These are phyloP conservation scores for Fratercula arctica DNA, from an alignment of 2,797 vertebrate genomes.

Conservation along the genomic window DNA sequence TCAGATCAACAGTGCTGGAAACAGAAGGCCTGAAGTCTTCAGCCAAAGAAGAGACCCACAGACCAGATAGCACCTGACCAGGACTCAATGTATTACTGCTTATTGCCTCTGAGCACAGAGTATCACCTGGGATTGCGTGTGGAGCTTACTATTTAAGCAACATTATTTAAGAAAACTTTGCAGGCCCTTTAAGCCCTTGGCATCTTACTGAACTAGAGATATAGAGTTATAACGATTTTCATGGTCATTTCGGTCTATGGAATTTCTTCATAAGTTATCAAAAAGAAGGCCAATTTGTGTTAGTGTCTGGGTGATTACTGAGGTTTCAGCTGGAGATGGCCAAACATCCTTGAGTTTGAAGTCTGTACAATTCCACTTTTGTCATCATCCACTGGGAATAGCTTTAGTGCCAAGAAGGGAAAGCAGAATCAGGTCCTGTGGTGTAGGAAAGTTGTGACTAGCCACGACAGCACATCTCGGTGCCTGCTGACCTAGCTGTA, in stretches of 20 bases:
- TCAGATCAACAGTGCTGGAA: neutral
- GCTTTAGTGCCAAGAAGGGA: neutral
- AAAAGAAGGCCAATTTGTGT: neutral
- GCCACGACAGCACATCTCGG: rapidly evolving
- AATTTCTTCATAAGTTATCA: neutral
- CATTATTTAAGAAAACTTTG: neutral
- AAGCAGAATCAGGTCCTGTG: neutral
- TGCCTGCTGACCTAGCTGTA: neutral
- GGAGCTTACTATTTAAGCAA: neutral
- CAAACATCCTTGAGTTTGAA: neutral
- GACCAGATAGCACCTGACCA: neutral
- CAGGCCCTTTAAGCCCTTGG: neutral
- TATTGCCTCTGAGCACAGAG: neutral
- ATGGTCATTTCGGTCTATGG: neutral
- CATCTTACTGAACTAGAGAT: neutral
- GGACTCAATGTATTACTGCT: neutral
- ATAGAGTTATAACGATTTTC: neutral
- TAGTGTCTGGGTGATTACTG: neutral
- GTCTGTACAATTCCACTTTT: neutral
- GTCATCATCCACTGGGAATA: neutral
- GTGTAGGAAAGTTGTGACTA: neutral
- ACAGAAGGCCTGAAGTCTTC: neutral
- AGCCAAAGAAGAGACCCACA: neutral
- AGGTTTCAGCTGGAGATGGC: neutral
- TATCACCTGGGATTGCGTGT: neutral